Conservation (phyloP, 2,113 vertebrate genomes). For the Nematolebias whitei region DNA sequence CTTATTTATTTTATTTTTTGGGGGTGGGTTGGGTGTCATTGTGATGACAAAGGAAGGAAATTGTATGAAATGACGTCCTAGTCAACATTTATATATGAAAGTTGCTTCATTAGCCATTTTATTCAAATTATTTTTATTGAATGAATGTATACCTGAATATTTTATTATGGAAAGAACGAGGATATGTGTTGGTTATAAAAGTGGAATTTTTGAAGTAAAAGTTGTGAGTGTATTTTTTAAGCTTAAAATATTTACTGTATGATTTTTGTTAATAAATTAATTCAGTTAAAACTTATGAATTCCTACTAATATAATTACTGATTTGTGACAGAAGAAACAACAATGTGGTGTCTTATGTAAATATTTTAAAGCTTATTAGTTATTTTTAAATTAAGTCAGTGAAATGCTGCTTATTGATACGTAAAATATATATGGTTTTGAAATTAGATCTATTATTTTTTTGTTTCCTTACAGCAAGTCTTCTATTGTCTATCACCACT, state of each 20-base stretch:
- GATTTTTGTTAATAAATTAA: too few species aligned
- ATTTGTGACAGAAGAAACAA: not conserved
- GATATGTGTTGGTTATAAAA: conserved; percentile 25
- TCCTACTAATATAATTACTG: not conserved
- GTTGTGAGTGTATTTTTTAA: conserved; percentile 20
- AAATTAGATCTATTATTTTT: too few species aligned
- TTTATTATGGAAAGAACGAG: not conserved
- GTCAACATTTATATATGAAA: conserved; percentile 2
- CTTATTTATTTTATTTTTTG: not conserved
- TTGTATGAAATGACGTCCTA: not conserved
- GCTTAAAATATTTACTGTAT: too few species aligned
- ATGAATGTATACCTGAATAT: not conserved
- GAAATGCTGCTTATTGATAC: not conserved
- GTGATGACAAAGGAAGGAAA: conserved; percentile 17
- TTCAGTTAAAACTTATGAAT: too few species aligned
- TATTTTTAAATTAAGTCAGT: not conserved
- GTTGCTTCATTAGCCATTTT: not conserved
- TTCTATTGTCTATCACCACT: too few species aligned
- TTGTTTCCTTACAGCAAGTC: too few species aligned
- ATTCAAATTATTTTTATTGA: conserved; percentile 1
- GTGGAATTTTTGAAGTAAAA: not conserved
- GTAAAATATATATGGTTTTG: too few species aligned
- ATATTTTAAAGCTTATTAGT: not conserved
- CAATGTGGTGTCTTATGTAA: not conserved
- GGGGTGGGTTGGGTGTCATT: not conserved